phyloP scores from a whole-genome alignment of 2,797 vertebrate genomes.

The Enteromius trimaculatus region DNA sequence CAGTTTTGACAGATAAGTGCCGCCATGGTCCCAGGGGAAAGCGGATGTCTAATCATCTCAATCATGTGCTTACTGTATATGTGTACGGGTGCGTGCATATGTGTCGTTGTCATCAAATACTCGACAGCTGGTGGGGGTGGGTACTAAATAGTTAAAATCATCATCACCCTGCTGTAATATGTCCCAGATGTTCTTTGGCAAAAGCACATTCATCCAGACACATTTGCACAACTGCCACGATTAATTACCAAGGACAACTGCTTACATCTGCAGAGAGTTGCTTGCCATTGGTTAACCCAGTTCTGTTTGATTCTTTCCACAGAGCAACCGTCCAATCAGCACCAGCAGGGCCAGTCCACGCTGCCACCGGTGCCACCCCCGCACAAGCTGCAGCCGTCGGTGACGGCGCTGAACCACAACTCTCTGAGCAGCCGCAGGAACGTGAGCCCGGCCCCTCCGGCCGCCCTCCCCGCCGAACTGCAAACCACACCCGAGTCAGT shows the following conservation, averaged over 20 bases:
- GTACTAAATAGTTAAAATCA: slow-evolving; percentile 49
- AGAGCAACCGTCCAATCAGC: slow-evolving; percentile 86
- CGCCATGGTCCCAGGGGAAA: neutral
- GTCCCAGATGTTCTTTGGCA: slow-evolving; percentile 63
- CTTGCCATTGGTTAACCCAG: slow-evolving; percentile 29
- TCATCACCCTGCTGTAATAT: slow-evolving; percentile 55
- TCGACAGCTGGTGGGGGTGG: slow-evolving; percentile 46
- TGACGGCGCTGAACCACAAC: slow-evolving; percentile 90
- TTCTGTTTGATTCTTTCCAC: slow-evolving; percentile 41
- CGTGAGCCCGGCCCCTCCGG: slow-evolving; percentile 91
- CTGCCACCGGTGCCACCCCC: slow-evolving; percentile 86
- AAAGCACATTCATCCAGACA: slow-evolving; percentile 51
- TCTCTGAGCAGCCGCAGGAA: slow-evolving; percentile 88
- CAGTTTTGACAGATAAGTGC: slow-evolving; percentile 36
- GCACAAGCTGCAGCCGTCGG: slow-evolving; percentile 82
- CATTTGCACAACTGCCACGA: slow-evolving; percentile 55
- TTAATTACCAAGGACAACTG: slow-evolving; percentile 57
- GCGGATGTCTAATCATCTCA: slow-evolving; percentile 49
- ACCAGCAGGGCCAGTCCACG: slow-evolving; percentile 82
- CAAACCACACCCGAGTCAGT: slow-evolving; percentile 93
- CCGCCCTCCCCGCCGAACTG: slow-evolving; percentile 92
- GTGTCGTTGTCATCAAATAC: slow-evolving; percentile 40
- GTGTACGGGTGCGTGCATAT: slow-evolving; percentile 37
- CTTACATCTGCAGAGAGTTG: slow-evolving; percentile 29
- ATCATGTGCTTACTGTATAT: slow-evolving; percentile 30